Percentiles rank a stretch among this genome's conserved stretches.
Evolutionary conservation across 2,113 vertebrate genomes (phyloP).

Genomic region (Clupea harengus): DNA sequence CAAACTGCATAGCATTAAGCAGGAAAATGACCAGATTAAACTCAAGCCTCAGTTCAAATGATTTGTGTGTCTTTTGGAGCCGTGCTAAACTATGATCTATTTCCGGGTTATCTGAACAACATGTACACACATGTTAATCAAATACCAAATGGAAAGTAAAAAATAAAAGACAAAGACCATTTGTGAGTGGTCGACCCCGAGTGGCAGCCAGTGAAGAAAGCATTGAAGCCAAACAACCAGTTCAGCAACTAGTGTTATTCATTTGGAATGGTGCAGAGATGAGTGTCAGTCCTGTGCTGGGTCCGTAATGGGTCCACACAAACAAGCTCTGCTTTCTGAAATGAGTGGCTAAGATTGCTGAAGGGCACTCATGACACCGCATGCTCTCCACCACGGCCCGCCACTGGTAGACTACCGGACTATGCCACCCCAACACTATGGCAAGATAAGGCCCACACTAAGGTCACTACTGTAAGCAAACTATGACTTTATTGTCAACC

Average conservation of each 20-base stretch:
- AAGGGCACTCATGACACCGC: background rate
- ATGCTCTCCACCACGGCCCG: background rate
- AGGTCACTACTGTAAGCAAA: background rate
- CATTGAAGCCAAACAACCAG: background rate
- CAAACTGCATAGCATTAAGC: background rate
- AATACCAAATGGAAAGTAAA: background rate
- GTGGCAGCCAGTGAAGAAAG: background rate
- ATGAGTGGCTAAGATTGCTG: background rate
- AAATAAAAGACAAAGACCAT: background rate
- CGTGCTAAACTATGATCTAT: background rate
- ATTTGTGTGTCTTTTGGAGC: background rate
- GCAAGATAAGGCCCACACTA: background rate
- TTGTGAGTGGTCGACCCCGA: background rate
- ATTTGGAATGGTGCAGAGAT: constrained; percentile 15
- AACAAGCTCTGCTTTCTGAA: background rate
- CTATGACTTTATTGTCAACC: background rate
- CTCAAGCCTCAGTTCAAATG: background rate
- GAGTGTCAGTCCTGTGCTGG: background rate
- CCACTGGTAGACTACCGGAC: background rate
- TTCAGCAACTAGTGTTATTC: background rate
- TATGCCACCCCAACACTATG: background rate
- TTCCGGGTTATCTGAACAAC: background rate
- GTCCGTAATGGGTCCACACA: background rate
- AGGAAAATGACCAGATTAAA: background rate
- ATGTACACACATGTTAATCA: background rate